Evolutionary conservation across 2,888 invertebrate genomes (phyloP).

Genomic region (Scrobipalpa costella): DNA sequence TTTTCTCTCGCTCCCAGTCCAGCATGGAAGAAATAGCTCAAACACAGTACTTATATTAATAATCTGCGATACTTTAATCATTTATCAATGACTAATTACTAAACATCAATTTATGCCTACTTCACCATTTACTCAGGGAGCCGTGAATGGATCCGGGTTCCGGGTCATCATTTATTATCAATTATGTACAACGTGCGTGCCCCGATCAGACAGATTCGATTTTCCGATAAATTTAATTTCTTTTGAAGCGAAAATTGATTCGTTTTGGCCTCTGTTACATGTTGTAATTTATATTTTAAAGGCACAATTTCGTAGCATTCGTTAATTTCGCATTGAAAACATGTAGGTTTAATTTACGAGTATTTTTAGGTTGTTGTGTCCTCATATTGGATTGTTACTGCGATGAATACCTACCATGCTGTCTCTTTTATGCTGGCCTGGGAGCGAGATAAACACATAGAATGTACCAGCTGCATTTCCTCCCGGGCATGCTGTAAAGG

Average conservation of each 20-base stretch:
- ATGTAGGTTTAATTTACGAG: neutral
- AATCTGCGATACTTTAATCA: too few relatives aligned
- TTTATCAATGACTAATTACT: constrained; percentile 1
- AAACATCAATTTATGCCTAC: constrained; percentile 2
- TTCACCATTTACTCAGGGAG: constrained; percentile 16
- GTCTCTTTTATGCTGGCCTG: too few relatives aligned
- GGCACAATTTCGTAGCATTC: neutral
- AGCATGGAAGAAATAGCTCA: too few relatives aligned
- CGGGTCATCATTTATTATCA: constrained; percentile 23
- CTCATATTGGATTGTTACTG: too few relatives aligned
- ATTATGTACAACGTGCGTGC: constrained; percentile 19
- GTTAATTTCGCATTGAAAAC: neutral
- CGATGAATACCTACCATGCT: too few relatives aligned
- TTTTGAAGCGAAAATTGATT: constrained; percentile 18
- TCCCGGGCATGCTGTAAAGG: too few relatives aligned
- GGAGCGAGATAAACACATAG: too few relatives aligned
- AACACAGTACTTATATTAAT: too few relatives aligned
- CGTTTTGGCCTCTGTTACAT: constrained; percentile 12
- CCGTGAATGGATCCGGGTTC: neutral
- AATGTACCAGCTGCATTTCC: too few relatives aligned
- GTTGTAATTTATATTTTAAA: constrained; percentile 2
- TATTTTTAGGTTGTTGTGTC: neutral
- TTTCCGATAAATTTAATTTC: constrained; percentile 21
- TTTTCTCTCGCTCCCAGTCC: too few relatives aligned
- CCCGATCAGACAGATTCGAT: constrained; percentile 21